Conservation (phyloP, 2,113 vertebrate genomes). For the Arothron firmamentum region DNA sequence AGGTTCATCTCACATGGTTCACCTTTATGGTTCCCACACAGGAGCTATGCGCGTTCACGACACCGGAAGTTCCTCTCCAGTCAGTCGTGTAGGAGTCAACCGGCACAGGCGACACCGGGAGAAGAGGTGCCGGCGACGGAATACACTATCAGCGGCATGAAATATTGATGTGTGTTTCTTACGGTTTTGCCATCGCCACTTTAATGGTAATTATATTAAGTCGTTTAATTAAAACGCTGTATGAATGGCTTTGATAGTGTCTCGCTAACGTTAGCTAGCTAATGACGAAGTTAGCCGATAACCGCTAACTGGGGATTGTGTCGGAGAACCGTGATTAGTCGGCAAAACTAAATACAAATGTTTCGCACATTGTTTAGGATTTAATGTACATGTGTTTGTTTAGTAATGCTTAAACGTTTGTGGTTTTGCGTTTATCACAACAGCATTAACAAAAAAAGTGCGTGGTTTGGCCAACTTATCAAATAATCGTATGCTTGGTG, state of each 20-base stretch:
- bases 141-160: slow-evolving; percentile 20
- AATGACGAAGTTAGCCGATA: slow-evolving; percentile 27
- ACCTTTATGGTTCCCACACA: not conserved
- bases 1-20: not conserved
- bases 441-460: slow-evolving; percentile 21
- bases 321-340: not conserved
- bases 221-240: no score
- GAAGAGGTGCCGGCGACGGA: slow-evolving; percentile 18
- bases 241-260: not conserved
- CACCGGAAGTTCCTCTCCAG: slow-evolving; percentile 49
- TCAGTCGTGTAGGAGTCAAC: slow-evolving; percentile 37
- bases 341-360: no score
- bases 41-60: slow-evolving; percentile 14
- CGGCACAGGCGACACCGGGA: slow-evolving; percentile 45
- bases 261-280: slow-evolving; percentile 20
- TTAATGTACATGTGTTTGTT: no score
- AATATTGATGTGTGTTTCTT: not conserved
- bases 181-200: fast-evolving
- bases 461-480: slow-evolving; percentile 20
- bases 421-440: no score
- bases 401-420: no score
- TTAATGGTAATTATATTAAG: slow-evolving; percentile 7
- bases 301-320: slow-evolving; percentile 10
- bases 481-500: slow-evolving; percentile 32
- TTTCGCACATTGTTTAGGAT: no score